phyloP scores from a whole-genome alignment of 2,888 invertebrate genomes.

The Hololepta plana region DNA sequence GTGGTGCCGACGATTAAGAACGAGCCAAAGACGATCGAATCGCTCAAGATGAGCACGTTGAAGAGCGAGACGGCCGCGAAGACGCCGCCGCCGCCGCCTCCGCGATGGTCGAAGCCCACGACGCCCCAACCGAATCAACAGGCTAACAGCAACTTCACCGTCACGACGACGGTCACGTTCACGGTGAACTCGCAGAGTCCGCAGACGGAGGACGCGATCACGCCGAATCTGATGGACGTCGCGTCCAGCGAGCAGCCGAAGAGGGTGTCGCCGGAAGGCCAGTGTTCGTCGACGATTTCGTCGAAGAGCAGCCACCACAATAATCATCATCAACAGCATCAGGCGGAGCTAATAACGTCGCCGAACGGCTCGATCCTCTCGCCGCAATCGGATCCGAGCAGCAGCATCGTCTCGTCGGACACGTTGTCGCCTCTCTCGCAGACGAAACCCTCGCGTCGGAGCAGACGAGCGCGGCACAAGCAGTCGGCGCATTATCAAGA shows the following conservation, averaged over 20 bases:
- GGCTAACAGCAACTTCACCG: constrained; percentile 66
- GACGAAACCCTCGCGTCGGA: constrained; percentile 35
- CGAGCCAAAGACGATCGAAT: constrained; percentile 12
- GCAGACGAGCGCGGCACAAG: constrained; percentile 38
- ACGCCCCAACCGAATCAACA: no score
- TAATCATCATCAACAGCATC: constrained; percentile 22
- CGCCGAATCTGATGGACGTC: constrained; percentile 13
- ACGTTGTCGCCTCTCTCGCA: constrained; percentile 28
- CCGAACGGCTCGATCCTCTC: constrained; percentile 21
- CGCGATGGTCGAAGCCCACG: constrained; percentile 67
- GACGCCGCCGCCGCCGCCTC: constrained; percentile 69
- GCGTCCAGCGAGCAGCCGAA: constrained; percentile 39
- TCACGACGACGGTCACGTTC: constrained; percentile 75
- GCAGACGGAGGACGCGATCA: constrained; percentile 12
- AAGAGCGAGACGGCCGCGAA: constrained; percentile 19
- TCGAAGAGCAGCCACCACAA: constrained; percentile 48
- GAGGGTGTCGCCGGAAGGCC: constrained; percentile 53
- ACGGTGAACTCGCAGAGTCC: constrained; percentile 45
- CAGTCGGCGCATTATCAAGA: constrained; percentile 56
- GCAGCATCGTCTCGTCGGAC: constrained; percentile 26
- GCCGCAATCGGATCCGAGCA: constrained; percentile 29
- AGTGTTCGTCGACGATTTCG: constrained; percentile 42
- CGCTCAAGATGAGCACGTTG: constrained; percentile 14
- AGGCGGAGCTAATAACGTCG: constrained; percentile 24
- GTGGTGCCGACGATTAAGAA: no score